A percentile compares a stretch with the other conserved stretches of the same genome.
These are phyloP conservation scores for Diloba caeruleocephala DNA, from an alignment of 2,888 invertebrate genomes.

Conservation along the genomic window DNA sequence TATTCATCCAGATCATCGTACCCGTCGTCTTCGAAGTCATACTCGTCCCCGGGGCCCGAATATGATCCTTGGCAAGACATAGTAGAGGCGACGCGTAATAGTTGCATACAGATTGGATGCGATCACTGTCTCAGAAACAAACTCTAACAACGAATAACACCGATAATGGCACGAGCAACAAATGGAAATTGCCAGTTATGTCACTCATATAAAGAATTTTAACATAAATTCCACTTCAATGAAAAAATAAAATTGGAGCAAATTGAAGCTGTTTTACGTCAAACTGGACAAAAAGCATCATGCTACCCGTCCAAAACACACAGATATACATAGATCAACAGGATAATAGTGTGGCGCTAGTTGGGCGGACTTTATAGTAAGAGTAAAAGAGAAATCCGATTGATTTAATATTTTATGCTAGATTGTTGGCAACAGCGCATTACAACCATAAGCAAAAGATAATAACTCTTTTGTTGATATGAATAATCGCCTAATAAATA, in stretches of 20 bases:
- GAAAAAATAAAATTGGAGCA: slow-evolving; percentile 78
- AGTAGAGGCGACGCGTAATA: slow-evolving; percentile 87
- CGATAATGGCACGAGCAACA: slow-evolving; percentile 65
- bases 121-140: slow-evolving; percentile 79
- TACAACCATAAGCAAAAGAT: slow-evolving; percentile 64
- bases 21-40: slow-evolving; percentile 92
- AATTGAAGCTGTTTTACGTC: slow-evolving; percentile 84
- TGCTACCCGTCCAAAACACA: slow-evolving; percentile 54
- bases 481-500: slow-evolving; percentile 22
- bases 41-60: slow-evolving; percentile 92
- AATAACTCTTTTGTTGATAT: no score
- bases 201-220: slow-evolving; percentile 83
- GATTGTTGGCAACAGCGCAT: slow-evolving; percentile 3
- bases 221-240: slow-evolving; percentile 66
- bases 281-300: slow-evolving; percentile 83
- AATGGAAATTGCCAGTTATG: slow-evolving; percentile 70
- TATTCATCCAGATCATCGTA: slow-evolving; percentile 92
- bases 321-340: slow-evolving; percentile 27
- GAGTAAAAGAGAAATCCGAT: slow-evolving; percentile 64
- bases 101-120: slow-evolving; percentile 88
- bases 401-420: slow-evolving; percentile 16
- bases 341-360: slow-evolving; percentile 51
- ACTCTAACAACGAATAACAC: slow-evolving; percentile 69
- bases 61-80: slow-evolving; percentile 92
- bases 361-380: background rate